Percentiles rank a stretch among this genome's conserved stretches.
phyloP scores from a whole-genome alignment of 2,797 vertebrate species.

The Anisognathus igniventris region DNA sequence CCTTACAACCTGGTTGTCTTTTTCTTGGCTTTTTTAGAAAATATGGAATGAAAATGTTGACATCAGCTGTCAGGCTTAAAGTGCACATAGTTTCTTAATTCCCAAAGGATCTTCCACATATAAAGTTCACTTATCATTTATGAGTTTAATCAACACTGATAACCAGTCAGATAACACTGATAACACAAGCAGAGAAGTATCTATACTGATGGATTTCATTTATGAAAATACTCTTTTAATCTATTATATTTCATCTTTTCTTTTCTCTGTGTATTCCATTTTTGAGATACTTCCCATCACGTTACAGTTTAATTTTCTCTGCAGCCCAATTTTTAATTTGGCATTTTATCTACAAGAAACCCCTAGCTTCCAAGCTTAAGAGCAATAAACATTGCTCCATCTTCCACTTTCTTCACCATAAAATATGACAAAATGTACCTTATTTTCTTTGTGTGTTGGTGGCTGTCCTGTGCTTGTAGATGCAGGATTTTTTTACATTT shows the following conservation, averaged over 20 bases:
- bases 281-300: neutral
- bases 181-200: neutral
- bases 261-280: neutral
- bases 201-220: neutral
- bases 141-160: neutral
- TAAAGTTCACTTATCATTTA: neutral
- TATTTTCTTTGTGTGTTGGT: neutral
- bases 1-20: neutral
- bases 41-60: neutral
- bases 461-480: neutral
- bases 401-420: neutral
- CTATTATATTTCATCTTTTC: neutral
- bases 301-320: neutral
- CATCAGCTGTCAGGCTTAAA: neutral
- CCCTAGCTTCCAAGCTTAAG: neutral
- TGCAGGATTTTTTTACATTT: neutral
- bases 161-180: neutral
- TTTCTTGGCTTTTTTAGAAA: neutral
- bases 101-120: neutral
- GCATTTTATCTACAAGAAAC: neutral
- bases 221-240: neutral
- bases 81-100: neutral
- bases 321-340: neutral
- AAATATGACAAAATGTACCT: neutral
- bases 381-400: neutral